Percentiles rank a stretch among this genome's conserved stretches.
Evolutionary conservation across 2,113 vertebrate genomes (phyloP).

Genomic region (Hipposideros armiger): DNA sequence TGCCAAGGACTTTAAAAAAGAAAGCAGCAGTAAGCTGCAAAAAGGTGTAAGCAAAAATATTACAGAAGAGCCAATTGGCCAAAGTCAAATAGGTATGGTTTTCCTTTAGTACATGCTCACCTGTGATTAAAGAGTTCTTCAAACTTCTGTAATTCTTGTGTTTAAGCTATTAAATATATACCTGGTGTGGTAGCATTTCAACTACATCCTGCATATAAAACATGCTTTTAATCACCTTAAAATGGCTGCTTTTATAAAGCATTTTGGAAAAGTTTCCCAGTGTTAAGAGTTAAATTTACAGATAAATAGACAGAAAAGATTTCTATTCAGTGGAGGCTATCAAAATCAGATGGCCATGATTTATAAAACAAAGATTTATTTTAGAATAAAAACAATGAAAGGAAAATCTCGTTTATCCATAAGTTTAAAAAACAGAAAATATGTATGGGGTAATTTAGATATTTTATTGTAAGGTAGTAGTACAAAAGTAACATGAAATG

Average conservation of each 20-base stretch:
- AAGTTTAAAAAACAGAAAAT: background rate
- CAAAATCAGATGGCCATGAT: constrained; percentile 41
- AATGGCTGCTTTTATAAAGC: background rate
- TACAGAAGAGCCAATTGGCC: background rate
- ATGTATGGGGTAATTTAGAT: background rate
- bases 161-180: constrained; percentile 50
- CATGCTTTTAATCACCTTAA: background rate
- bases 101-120: background rate
- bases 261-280: constrained; percentile 24
- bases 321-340: constrained; percentile 7
- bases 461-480: background rate
- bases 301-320: constrained; percentile 37
- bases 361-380: constrained; percentile 37
- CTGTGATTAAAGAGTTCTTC: constrained; percentile 47
- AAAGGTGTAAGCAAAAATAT: constrained; percentile 42
- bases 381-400: constrained; percentile 47
- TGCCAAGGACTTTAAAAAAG: constrained; percentile 29
- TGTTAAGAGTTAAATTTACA: constrained; percentile 9
- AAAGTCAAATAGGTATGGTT: background rate
- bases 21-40: constrained; percentile 24
- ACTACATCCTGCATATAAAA: background rate
- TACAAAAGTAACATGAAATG: constrained; percentile 7
- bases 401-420: background rate
- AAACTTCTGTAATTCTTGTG: constrained; percentile 31
- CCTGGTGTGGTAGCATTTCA: constrained; percentile 40